Conservation (phyloP, 2,888 invertebrate species). For the Drosophila yooni region DNA sequence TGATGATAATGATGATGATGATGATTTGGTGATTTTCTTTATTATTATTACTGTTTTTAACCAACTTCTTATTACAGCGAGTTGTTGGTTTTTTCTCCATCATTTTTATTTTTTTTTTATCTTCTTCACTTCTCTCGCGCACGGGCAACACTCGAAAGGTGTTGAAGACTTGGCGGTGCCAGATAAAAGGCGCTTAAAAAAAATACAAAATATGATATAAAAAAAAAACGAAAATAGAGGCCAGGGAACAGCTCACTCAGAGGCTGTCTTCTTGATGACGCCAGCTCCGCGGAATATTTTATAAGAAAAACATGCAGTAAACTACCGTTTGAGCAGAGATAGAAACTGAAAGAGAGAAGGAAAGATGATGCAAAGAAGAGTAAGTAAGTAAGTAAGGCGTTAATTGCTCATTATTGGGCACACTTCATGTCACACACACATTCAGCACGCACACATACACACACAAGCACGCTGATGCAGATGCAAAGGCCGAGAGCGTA, state of each 20-base stretch:
- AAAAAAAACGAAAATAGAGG: conserved; percentile 38
- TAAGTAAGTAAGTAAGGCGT: conserved; percentile 74
- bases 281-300: conserved; percentile 60
- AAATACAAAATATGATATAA: conserved; percentile 22
- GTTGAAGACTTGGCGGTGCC: conserved; percentile 81
- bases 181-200: conserved; percentile 77
- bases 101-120: conserved; percentile 24
- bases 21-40: conserved; percentile 81
- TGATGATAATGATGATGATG: conserved; percentile 74
- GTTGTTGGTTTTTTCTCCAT: conserved; percentile 49
- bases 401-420: conserved; percentile 84
- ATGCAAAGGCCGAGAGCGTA: conserved; percentile 24
- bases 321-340: conserved; percentile 67
- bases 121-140: conserved; percentile 30
- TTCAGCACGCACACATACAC: conserved; percentile 4
- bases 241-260: conserved; percentile 65
- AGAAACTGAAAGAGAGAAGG: conserved; percentile 16
- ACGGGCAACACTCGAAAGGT: conserved; percentile 70
- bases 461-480: conserved; percentile 58
- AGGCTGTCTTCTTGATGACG: conserved; percentile 54
- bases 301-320: conserved; percentile 63
- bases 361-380: conserved; percentile 39
- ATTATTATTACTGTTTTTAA: conserved; percentile 82
- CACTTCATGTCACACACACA: conserved; percentile 82
- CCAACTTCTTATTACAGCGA: conserved; percentile 80